Percentiles rank a stretch among this genome's conserved stretches.
Evolutionary conservation across 2,113 vertebrate genomes (phyloP).

Genomic region (Phrynosoma platyrhinos): DNA sequence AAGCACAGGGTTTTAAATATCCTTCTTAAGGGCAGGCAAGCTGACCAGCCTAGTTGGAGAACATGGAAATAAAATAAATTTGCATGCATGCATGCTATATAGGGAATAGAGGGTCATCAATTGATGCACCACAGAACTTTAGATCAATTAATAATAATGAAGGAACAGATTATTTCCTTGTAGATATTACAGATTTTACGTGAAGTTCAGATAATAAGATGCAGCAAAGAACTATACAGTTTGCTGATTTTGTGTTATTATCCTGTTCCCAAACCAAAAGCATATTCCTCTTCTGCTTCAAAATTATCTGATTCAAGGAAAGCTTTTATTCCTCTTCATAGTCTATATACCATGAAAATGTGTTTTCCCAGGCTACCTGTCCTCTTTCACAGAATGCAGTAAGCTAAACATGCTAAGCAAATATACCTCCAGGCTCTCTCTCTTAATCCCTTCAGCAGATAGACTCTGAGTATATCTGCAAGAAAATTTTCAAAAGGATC

Average conservation of each 20-base stretch:
- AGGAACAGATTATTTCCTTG: not conserved
- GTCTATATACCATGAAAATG: conserved; percentile 6
- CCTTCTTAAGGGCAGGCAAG: not conserved
- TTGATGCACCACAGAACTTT: not conserved
- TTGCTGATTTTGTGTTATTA: not conserved
- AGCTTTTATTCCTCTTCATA: conserved; percentile 5
- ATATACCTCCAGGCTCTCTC: conserved; percentile 14
- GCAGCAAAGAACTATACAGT: not conserved
- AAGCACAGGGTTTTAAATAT: not conserved
- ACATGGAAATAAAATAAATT: not conserved
- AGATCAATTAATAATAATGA: not conserved
- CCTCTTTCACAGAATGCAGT: conserved; percentile 17
- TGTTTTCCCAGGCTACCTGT: not conserved
- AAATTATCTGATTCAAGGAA: conserved; percentile 17
- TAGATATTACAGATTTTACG: not conserved
- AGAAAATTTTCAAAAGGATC: not conserved
- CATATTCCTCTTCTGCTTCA: not conserved
- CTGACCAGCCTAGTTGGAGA: not conserved
- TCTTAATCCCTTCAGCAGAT: conserved; percentile 11
- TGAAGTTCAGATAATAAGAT: not conserved
- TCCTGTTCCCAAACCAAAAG: not conserved
- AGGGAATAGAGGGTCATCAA: not conserved
- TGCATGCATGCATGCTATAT: not conserved
- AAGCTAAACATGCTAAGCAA: conserved; percentile 22
- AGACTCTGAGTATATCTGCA: conserved; percentile 1